Evolutionary conservation across 1,140 invertebrate species (phyloP), one percentile per base, ranked within the genome.

Genomic region (Plutomurus gul): DNA sequence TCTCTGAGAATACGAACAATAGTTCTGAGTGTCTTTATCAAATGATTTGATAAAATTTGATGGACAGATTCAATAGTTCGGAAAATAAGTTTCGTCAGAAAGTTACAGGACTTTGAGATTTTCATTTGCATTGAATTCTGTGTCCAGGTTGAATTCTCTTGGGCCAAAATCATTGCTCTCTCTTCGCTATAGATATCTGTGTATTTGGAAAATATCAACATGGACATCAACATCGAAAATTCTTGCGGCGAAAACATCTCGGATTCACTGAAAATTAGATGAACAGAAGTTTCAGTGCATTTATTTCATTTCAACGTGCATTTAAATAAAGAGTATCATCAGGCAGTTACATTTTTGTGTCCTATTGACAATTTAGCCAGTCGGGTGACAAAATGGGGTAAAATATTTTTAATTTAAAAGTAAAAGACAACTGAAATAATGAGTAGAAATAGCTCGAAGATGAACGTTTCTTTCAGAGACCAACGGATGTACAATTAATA

Each of bases 1-100:
- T 82, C 80, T 43, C 73, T 56, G 3, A 82, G 46, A 11, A 65
- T 33, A 11, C 76, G 76, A 22, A 78, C 30, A 25, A 82, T 37
- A 2, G 30, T 18, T 40, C 77, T 37, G 7, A 25, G 27, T 22
- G 60, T 36, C 56, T 82, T 82, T 4, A 82, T 37, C n/a, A 60
- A 10, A 60, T 82, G 80, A 18, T 82, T 76, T 22, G 47, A 20
- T 0, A 82, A 39, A 37, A 37, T 27, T 49, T 25, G 33, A n/a
- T 13, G 43, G 43, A 51, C 33, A 30, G 27, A 16, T 11, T 37
- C 8, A n/a, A 81, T 33, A 0, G 56, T 36, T 8, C 20, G 25
- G 18, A 81, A 25, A 46, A 78, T 20, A 0, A 81, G 27, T 25
- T n/a, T 37, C 4, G 51, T 81, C 13, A 75, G 18, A 30, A 81